Evolutionary conservation across 2,888 invertebrate genomes (phyloP), one percentile per base, ranked within the genome.

Genomic region (Latrodectus hesperus): DNA sequence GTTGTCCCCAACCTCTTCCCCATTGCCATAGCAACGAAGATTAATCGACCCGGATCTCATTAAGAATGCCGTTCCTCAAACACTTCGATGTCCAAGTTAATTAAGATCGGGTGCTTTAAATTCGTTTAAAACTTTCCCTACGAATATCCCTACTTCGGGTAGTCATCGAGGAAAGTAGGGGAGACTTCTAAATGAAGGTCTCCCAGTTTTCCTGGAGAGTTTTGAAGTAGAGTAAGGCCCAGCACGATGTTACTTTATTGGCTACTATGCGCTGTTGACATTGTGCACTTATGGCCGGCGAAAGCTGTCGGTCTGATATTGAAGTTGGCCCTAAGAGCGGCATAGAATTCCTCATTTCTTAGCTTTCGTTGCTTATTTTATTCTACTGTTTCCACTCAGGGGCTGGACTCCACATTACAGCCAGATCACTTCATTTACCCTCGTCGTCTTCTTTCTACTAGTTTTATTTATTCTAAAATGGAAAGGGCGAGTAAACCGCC

Each of bases 31-130:
- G 87, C 87, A 83, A 88, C 87, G 78, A 72, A 70, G 78, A 88
- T 88, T 88, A 88, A 88, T 88, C 87, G 87, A 77, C 80, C 74
- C 74, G 73, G 82, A 67, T 82, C 83, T 88, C 87, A 88, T 88
- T 88, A 88, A 82, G 74, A 82, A 88, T 83, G 83, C 87, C 87
- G 82, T 88, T 88, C 82, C 87, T 88, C 87, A 88, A 88, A 88
- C 87, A 88, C 83, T 83, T 75, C 78, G 82, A 83, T 88, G 87
- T 82, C 74, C 77, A 88, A 83, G 82, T 88, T 83, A 88, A 83
- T 88, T 83, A 88, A 74, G 83, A 82, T 79, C 82, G 87, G 82
- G 83, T 83, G 83, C 87, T 88, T 88, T 88, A 88, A 88, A 88
- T 88, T 88, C 87, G 87, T 88, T 88, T 88, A 82, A 88, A 88